These are phyloP conservation scores for Cecidostiba fungosa DNA, from an alignment of 2,888 invertebrate genomes.

Conservation along the genomic window DNA sequence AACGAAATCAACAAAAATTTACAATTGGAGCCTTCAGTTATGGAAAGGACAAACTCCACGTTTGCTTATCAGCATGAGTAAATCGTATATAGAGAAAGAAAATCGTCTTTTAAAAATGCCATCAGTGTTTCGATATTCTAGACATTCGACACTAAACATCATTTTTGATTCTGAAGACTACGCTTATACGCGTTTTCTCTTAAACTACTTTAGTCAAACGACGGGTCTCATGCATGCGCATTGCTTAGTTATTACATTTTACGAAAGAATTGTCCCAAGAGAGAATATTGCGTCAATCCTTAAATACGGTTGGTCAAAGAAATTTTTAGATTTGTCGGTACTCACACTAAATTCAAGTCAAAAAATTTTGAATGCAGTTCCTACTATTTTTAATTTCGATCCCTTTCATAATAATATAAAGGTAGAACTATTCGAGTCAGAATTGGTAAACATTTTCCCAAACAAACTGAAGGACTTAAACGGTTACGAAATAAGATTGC, in stretches of 20 bases:
- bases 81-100: neutral
- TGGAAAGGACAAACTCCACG: neutral
- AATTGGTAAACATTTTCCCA: neutral
- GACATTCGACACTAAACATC: neutral
- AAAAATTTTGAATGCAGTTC: neutral
- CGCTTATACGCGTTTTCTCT: neutral
- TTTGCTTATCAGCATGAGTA: neutral
- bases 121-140: neutral
- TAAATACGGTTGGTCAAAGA: neutral
- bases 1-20: neutral
- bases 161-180: neutral
- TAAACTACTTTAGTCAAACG: neutral
- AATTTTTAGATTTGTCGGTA: neutral
- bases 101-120: neutral
- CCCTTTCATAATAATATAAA: neutral
- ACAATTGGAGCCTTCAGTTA: neutral
- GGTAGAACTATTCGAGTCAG: neutral
- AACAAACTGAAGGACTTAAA: neutral
- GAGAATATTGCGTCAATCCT: neutral
- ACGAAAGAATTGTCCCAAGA: neutral
- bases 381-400: neutral
- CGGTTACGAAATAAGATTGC: neutral
- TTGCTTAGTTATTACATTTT: neutral
- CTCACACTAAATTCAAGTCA: neutral
- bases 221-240: neutral